phyloP scores from a whole-genome alignment of 2,888 invertebrate genomes.

The Myopa tessellatipennis region DNA sequence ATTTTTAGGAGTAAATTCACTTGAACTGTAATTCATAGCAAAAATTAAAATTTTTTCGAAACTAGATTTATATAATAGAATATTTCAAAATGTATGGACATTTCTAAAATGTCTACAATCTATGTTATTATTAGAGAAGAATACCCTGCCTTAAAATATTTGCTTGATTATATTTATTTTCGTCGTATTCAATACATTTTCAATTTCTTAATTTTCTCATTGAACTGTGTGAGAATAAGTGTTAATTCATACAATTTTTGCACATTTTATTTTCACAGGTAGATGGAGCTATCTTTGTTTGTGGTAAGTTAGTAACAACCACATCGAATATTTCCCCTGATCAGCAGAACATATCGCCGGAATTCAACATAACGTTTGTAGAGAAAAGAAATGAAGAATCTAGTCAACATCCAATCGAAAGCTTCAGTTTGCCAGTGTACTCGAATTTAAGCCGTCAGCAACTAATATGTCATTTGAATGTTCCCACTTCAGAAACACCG shows the following conservation, averaged over 20 bases:
- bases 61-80: too few relatives aligned
- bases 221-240: not conserved
- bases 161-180: too few relatives aligned
- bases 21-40: too few relatives aligned
- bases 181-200: too few relatives aligned
- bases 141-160: too few relatives aligned
- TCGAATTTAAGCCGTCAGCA: slow-evolving; percentile 57
- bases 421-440: slow-evolving; percentile 59
- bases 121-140: too few relatives aligned
- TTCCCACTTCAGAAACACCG: slow-evolving; percentile 52
- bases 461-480: slow-evolving; percentile 60
- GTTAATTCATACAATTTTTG: not conserved
- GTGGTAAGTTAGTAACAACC: slow-evolving; percentile 52
- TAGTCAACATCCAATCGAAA: not conserved
- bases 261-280: slow-evolving; percentile 51
- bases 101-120: too few relatives aligned
- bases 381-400: slow-evolving; percentile 32
- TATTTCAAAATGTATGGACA: too few relatives aligned
- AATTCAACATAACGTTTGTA: slow-evolving; percentile 54
- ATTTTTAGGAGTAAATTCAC: too few relatives aligned
- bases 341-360: slow-evolving; percentile 51
- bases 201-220: not conserved
- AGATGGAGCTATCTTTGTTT: slow-evolving; percentile 57
- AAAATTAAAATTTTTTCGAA: too few relatives aligned
- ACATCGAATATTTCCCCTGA: slow-evolving; percentile 38